phyloP scores from a whole-genome alignment of 2,888 invertebrate genomes.

The Hirtodrosophila cameraria region DNA sequence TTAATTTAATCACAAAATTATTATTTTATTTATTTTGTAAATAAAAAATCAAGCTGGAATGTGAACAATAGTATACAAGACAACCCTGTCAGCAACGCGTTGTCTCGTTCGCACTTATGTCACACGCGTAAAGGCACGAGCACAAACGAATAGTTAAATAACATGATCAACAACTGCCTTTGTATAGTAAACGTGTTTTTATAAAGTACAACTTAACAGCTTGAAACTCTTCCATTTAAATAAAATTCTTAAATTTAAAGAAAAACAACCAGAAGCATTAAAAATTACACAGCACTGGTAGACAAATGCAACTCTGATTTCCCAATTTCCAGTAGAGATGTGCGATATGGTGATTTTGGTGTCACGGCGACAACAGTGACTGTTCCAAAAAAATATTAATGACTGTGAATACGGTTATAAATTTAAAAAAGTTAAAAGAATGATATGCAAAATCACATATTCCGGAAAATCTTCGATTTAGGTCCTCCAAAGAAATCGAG shows the following conservation, averaged over 20 bases:
- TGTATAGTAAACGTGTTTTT: too few species aligned
- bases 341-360: too few species aligned
- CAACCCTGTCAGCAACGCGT: constrained; percentile 41
- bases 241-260: constrained; percentile 9
- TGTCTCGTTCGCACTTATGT: constrained; percentile 39
- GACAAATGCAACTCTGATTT: constrained; percentile 3
- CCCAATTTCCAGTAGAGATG: not conserved
- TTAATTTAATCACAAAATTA: too few species aligned
- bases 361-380: too few species aligned
- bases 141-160: not conserved
- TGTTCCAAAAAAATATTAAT: too few species aligned
- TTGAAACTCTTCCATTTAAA: not conserved
- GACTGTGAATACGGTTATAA: too few species aligned
- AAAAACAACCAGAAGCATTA: not conserved
- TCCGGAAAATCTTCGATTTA: too few species aligned
- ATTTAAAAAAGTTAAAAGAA: too few species aligned
- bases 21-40: not conserved
- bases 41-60: constrained; percentile 5
- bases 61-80: constrained; percentile 3
- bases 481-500: too few species aligned
- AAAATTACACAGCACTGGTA: constrained; percentile 25
- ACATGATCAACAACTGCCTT: not conserved
- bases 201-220: too few species aligned
- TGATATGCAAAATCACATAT: too few species aligned
- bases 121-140: constrained; percentile 20